Evolutionary conservation across 2,797 vertebrate species (phyloP).

Genomic region (Peromyscus eremicus): DNA sequence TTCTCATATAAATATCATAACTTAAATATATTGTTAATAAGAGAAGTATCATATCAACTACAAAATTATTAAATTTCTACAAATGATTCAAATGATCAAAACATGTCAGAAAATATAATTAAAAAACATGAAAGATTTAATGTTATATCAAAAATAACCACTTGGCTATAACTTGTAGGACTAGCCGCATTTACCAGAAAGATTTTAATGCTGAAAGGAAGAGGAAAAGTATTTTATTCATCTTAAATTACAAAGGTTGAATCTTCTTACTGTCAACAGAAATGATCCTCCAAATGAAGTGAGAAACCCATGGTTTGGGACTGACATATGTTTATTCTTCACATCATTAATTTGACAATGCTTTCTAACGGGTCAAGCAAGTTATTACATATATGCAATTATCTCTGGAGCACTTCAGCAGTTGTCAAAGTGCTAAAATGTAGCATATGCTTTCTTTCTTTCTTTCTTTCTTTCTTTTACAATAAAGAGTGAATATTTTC

Average conservation of each 20-base stretch:
- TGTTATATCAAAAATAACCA: neutral
- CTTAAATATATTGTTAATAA: neutral
- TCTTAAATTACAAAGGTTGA: neutral
- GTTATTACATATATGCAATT: conserved; percentile 26
- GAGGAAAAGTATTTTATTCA: neutral
- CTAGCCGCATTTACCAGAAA: neutral
- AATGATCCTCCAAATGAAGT: conserved; percentile 15
- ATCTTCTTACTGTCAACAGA: neutral
- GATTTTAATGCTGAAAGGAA: neutral
- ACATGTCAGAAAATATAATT: neutral
- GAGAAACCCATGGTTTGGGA: conserved; percentile 33
- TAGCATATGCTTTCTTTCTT: neutral
- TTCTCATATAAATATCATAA: neutral
- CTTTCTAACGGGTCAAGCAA: conserved; percentile 21
- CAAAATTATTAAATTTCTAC: neutral
- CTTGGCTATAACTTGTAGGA: neutral
- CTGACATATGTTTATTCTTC: conserved; percentile 46
- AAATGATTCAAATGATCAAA: neutral
- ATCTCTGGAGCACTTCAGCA: conserved; percentile 4
- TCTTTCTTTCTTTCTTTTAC: neutral
- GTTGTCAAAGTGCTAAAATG: neutral
- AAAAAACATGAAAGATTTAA: neutral
- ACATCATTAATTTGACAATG: conserved; percentile 67
- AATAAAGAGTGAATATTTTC: conserved; percentile 25
- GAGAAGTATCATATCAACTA: neutral